phyloP scores from a whole-genome alignment of 2,888 invertebrate genomes.

The Dynastes tityus region DNA sequence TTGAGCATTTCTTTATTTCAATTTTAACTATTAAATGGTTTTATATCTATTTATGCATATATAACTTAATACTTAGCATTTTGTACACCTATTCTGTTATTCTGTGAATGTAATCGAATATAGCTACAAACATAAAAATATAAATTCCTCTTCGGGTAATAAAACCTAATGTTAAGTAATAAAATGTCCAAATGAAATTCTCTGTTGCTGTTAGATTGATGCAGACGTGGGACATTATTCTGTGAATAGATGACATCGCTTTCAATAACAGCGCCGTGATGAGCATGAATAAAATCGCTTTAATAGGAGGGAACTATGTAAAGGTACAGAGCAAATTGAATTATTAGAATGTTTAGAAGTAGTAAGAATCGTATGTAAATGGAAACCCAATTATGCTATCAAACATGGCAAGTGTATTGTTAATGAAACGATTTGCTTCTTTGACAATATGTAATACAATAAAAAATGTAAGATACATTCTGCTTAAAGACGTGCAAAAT shows the following conservation, averaged over 20 bases:
- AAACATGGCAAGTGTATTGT: not conserved
- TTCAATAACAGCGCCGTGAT: not conserved
- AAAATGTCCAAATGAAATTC: conserved; percentile 3
- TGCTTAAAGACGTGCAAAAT: too few relatives aligned
- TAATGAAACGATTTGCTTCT: not conserved
- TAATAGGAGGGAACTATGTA: not conserved
- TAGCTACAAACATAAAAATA: not conserved
- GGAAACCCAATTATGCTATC: not conserved
- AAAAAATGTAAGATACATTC: not conserved
- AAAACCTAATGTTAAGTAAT: not conserved
- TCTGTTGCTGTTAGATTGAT: not conserved
- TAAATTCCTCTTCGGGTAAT: not conserved
- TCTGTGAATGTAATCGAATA: not conserved
- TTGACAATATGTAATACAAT: not conserved
- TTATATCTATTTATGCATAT: not conserved
- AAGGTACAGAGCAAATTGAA: not conserved
- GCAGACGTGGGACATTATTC: not conserved
- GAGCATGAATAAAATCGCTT: not conserved
- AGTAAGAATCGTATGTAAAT: conserved; percentile 1
- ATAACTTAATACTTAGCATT: not conserved
- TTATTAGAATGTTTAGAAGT: not conserved
- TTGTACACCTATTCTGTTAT: not conserved
- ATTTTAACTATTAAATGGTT: not conserved
- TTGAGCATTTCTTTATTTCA: too few relatives aligned
- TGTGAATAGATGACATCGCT: conserved; percentile 2